Percentiles rank a stretch among this genome's conserved stretches.
Conservation (phyloP, 1,140 invertebrate genomes). For the Eriocheir sinensis region DNA sequence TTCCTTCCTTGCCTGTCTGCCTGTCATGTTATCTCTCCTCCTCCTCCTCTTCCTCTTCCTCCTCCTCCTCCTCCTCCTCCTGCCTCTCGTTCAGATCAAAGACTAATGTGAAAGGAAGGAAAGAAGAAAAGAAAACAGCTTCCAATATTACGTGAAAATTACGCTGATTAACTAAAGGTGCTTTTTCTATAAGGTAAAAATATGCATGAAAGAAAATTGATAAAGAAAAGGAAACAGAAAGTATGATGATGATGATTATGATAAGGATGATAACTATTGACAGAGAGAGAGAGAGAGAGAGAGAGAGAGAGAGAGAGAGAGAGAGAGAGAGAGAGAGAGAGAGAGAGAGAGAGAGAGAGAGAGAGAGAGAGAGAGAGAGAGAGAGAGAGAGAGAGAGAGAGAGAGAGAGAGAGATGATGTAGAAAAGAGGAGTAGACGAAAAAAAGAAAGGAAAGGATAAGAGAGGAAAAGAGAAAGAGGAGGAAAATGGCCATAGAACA, state of each 20-base stretch:
- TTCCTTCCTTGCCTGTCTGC: too few species aligned
- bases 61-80: too few species aligned
- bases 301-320: slow-evolving; percentile 22
- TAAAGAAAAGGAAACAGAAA: not conserved
- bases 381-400: not conserved
- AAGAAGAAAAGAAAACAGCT: not conserved
- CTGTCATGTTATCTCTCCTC: too few species aligned
- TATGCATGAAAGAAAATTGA: not conserved
- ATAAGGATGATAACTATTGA: not conserved
- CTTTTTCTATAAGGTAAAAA: too few species aligned
- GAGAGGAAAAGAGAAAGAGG: slow-evolving; percentile 20
- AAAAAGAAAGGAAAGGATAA: not conserved
- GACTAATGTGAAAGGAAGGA: not conserved
- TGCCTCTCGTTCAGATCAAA: too few species aligned
- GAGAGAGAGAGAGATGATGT: too few species aligned
- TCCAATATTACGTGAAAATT: too few species aligned
- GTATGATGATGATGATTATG: not conserved
- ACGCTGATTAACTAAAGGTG: too few species aligned
- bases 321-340: slow-evolving; percentile 22
- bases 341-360: slow-evolving; percentile 11
- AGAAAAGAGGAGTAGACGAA: too few species aligned
- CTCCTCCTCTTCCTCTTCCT: too few species aligned
- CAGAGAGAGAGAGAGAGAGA: slow-evolving; percentile 11
- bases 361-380: not conserved
- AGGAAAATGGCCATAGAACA: not conserved